Conservation (phyloP, 53 echinoderm and acorn worm species). For the Stichopus horrens region DNA sequence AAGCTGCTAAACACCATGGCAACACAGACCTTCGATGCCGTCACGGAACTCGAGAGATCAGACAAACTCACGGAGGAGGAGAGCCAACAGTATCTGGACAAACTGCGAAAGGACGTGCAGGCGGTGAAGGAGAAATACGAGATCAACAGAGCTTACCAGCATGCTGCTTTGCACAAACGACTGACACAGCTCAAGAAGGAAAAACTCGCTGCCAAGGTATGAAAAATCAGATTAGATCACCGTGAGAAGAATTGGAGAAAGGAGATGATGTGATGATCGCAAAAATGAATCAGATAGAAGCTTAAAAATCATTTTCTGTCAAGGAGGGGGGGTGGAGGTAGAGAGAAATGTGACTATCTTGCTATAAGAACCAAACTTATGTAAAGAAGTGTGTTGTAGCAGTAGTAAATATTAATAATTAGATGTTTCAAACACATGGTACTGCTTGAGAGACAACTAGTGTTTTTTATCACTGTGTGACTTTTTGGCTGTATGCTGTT, state of each 20-base stretch:
- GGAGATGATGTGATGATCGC: background rate
- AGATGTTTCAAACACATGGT: too few relatives aligned
- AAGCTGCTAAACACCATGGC: conserved; percentile 82
- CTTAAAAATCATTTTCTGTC: too few relatives aligned
- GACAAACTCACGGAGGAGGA: conserved; percentile 74
- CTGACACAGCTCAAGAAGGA: conserved; percentile 85
- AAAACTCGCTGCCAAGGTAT: conserved; percentile 75
- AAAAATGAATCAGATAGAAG: too few relatives aligned
- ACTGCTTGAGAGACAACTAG: too few relatives aligned
- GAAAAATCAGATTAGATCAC: background rate
- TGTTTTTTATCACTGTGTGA: too few relatives aligned
- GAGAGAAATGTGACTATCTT: too few relatives aligned
- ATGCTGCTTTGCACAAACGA: conserved; percentile 77
- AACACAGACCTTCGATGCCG: conserved; percentile 65
- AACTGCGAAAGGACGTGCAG: conserved; percentile 66
- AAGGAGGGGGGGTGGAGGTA: too few relatives aligned
- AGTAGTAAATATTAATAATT: too few relatives aligned
- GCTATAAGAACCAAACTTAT: too few relatives aligned
- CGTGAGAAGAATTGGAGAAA: background rate
- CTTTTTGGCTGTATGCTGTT: too few relatives aligned
- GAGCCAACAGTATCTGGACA: conserved; percentile 55
- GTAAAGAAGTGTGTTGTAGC: too few relatives aligned
- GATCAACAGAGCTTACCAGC: conserved; percentile 71
- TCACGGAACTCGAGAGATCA: conserved; percentile 65
- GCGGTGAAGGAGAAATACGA: conserved; percentile 77